Evolutionary conservation across 2,888 invertebrate genomes (phyloP).

Genomic region (Phrixothrix hirtus): DNA sequence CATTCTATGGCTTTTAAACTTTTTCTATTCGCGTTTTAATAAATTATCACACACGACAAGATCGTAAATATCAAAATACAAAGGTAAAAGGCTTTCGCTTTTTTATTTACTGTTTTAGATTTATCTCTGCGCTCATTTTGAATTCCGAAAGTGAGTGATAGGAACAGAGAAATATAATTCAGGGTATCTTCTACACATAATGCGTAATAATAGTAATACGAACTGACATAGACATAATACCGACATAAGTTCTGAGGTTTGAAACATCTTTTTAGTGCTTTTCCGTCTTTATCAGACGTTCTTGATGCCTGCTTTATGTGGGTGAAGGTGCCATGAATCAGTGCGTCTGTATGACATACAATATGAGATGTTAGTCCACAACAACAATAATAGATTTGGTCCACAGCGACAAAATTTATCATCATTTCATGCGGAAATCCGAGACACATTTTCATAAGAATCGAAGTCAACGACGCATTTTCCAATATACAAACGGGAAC

Average conservation of each 20-base stretch:
- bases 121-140: background rate
- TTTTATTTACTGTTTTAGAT: too few relatives aligned
- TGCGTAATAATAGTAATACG: slow-evolving; percentile 19
- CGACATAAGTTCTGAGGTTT: slow-evolving; percentile 21
- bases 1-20: too few relatives aligned
- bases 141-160: background rate
- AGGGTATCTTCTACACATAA: slow-evolving; percentile 8
- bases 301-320: slow-evolving; percentile 17
- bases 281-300: slow-evolving; percentile 16
- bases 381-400: slow-evolving; percentile 6
- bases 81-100: too few relatives aligned
- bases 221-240: slow-evolving; percentile 26
- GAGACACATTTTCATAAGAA: slow-evolving; percentile 22
- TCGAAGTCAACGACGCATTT: slow-evolving; percentile 17
- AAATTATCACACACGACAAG: too few relatives aligned
- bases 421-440: slow-evolving; percentile 18
- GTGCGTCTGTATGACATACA: slow-evolving; percentile 15
- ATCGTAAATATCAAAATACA: too few relatives aligned
- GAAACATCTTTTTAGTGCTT: slow-evolving; percentile 21
- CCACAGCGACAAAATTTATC: slow-evolving; percentile 13
- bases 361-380: slow-evolving; percentile 14
- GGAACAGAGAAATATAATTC: too few relatives aligned
- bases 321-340: slow-evolving; percentile 22
- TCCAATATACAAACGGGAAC: slow-evolving; percentile 24
- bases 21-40: too few relatives aligned